These are phyloP conservation scores for Alexandromys fortis DNA, from an alignment of 2,113 vertebrate species.

Conservation along the genomic window DNA sequence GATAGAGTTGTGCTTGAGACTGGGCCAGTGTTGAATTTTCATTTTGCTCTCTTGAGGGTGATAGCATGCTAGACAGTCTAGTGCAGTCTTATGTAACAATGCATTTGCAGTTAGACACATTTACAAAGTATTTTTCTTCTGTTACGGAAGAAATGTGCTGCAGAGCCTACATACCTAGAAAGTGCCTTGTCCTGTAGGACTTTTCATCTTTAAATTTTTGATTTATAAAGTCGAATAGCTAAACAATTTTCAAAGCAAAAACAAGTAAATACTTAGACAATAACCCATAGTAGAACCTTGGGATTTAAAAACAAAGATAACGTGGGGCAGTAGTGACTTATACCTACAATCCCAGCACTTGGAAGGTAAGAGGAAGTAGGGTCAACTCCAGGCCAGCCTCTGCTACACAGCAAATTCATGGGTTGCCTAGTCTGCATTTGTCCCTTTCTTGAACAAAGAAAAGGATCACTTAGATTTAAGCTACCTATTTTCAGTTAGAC, in stretches of 20 bases:
- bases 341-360: background rate
- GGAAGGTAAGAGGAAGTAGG: background rate
- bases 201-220: conserved; percentile 42
- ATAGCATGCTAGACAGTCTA: background rate
- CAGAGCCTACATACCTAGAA: background rate
- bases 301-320: background rate
- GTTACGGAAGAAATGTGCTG: background rate
- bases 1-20: background rate
- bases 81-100: background rate
- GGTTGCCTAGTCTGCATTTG: background rate
- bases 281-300: background rate
- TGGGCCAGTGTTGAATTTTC: background rate
- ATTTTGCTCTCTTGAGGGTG: background rate
- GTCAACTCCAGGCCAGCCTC: background rate
- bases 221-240: conserved; percentile 7
- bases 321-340: background rate
- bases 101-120: background rate
- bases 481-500: background rate
- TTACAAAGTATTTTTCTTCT: background rate
- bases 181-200: background rate
- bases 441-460: background rate
- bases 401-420: background rate
- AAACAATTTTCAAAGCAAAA: background rate
- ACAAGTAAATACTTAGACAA: background rate
- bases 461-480: background rate